Conservation (phyloP, 2,797 vertebrate species). For the Scarus forsteni region DNA sequence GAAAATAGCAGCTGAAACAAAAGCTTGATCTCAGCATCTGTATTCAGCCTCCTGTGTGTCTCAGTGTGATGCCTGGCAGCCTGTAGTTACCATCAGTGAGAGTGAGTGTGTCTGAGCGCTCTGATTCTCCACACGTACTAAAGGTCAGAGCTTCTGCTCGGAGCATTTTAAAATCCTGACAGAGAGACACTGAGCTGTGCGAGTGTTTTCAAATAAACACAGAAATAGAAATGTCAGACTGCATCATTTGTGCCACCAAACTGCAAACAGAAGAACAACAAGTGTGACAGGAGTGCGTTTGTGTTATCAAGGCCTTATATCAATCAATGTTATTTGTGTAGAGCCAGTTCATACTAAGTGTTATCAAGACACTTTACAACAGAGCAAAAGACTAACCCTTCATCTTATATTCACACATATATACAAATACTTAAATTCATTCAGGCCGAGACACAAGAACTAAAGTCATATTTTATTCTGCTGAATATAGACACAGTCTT, state of each 20-base stretch:
- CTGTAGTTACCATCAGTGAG: background rate
- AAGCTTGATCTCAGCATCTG: conserved; percentile 17
- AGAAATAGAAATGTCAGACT: conserved; percentile 19
- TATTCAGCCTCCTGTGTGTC: background rate
- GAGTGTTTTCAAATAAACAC: conserved; percentile 19
- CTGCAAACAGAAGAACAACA: background rate
- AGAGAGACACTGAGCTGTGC: background rate
- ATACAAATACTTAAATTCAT: no score
- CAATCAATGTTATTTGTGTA: background rate
- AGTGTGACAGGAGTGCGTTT: background rate
- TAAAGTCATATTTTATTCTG: no score
- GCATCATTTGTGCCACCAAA: background rate
- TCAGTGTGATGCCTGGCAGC: conserved; percentile 9
- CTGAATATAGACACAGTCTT: no score
- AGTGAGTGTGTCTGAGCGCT: background rate
- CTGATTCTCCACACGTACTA: conserved; percentile 5
- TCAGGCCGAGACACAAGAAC: no score
- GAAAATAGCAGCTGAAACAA: conserved; percentile 22
- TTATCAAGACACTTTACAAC: no score
- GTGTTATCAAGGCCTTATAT: background rate
- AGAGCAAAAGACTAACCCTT: no score
- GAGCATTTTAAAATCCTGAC: conserved; percentile 24
- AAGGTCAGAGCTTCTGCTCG: conserved; percentile 55
- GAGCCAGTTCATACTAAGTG: no score
- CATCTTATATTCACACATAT: no score